Base-by-base conservation (phyloP, 2,113 vertebrate species). In the Pycnonotus jocosus region DNA sequence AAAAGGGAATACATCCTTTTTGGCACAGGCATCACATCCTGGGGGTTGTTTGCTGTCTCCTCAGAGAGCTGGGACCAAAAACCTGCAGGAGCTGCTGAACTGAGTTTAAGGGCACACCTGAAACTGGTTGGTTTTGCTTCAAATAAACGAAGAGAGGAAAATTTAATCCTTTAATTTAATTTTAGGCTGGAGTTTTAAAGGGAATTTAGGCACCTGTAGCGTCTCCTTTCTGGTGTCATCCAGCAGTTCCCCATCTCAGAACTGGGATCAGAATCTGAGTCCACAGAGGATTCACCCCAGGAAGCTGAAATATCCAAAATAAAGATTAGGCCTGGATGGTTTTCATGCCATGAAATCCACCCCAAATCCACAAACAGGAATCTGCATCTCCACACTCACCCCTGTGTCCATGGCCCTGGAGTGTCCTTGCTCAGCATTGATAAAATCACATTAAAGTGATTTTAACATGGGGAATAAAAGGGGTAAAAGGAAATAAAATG, bases 401-500 rank as follows among this genome's bases (percentile, higher is more conserved):
- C 11, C 18, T 3, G 0, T 6, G 10, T 3, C 51, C 31, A 0
- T 11, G 58, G 48, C 45, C 58, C 3, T 0, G 9, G 25, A 0
- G 0, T 24, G 35, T 27, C 78, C 81, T 45, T 17, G 11, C 30
- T 30, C 50, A 15, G 38, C 3, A 0, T 1, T 6, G 38, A 9
- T 13, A 25, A 33, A 53, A 53, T 30, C 27, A 53, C 27, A 53
- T 9, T 3, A 18, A 37, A 2, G 24, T 10, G 68, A 17, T 33
- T 44, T 54, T 7, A 0, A 28, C 25, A 44, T 23, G 15, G 40
- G 35, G 21, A 70, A 42, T 14, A 12, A 33, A 53, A 48, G 7
- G n/a, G n/a, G n/a, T 19, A 69, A 47, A 12, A 15, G 33, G 8
- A 38, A 30, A 51, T 22, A 2, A 54, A 35, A 21, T 15, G 16